A percentile compares a stretch with the other conserved stretches of the same genome.
Conservation (phyloP, 2,113 vertebrate genomes). For the Triplophysa tibetana region DNA sequence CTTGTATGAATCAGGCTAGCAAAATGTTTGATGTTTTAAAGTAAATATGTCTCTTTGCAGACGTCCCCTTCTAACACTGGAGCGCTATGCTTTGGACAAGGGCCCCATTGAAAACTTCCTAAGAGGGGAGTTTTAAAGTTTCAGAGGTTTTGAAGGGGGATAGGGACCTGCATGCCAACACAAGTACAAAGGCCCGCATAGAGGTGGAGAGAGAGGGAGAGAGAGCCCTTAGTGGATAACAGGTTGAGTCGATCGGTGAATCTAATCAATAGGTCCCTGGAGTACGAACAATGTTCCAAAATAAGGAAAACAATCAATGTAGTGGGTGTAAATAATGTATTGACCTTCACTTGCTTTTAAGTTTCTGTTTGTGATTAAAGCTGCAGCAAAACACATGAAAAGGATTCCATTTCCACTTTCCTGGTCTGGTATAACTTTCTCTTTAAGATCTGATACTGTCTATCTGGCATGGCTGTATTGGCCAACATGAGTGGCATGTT, state of each 20-base stretch:
- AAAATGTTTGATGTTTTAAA: slow-evolving; percentile 64
- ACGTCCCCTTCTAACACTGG: slow-evolving; percentile 55
- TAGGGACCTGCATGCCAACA: slow-evolving; percentile 45
- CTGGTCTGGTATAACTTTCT: slow-evolving; percentile 2
- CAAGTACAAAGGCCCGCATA: slow-evolving; percentile 28
- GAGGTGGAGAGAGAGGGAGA: slow-evolving; percentile 18
- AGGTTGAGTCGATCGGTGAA: slow-evolving; percentile 21
- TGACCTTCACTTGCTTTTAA: slow-evolving; percentile 5
- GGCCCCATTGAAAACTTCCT: slow-evolving; percentile 66
- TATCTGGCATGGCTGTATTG: neutral
- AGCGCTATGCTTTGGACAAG: slow-evolving; percentile 66
- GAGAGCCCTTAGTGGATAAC: slow-evolving; percentile 15
- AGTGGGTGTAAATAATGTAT: slow-evolving; percentile 32
- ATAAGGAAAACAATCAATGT: slow-evolving; percentile 4
- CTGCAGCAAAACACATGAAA: neutral
- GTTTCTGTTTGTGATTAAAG: slow-evolving; percentile 6
- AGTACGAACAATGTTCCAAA: slow-evolving; percentile 12
- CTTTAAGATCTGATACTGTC: neutral
- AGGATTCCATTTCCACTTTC: neutral
- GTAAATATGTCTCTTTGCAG: slow-evolving; percentile 57
- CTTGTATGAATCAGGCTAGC: slow-evolving; percentile 58
- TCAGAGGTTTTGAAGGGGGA: slow-evolving; percentile 33
- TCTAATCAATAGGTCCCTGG: neutral
- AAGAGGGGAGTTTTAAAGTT: slow-evolving; percentile 50
- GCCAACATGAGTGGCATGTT: neutral